Base-by-base conservation (phyloP, 2,888 invertebrate genomes). In the Drosophila cognata region DNA sequence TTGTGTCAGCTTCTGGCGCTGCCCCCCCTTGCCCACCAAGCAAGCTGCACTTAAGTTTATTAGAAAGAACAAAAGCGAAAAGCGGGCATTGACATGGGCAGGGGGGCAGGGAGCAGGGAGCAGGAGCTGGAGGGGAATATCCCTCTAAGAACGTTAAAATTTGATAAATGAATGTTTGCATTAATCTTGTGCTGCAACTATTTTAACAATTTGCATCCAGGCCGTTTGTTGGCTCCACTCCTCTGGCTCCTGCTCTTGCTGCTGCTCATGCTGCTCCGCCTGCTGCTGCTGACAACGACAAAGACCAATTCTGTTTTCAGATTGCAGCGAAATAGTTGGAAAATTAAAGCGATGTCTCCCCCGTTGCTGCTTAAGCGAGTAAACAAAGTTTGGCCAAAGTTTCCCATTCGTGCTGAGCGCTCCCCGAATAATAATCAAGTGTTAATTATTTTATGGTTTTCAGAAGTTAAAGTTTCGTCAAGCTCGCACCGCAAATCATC, bases 401-500 rank as follows among this genome's bases (percentile, higher is more conserved):
- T 79, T 67, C 43, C 28, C 51, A 53, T 56, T 60, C 53, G 59
- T 48, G 70, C 50, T 74, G 77, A 82, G 81, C 82, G 91, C 81
- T 92, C 93, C 92, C 93, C 70, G 83, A 84, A 88, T 90, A 92
- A 92, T 92, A 93, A 93, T 93, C 89, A 91, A 91, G 90, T 91
- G 93, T 90, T 93, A 93, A 93, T 93, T 93, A 91, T 93, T 93
- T 93, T 92, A 93, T 92, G 93, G 91, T 90, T 91, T 90, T 86
- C 86, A 88, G 88, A 91, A 92, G 88, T 79, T 90, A 61, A 85
- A 84, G 63, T 85, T 82, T 72, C 75, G 55, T 79, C 77, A 79
- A 79, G 69, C 81, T 75, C 80, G 57, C 81, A 81, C 86, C 84
- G 79, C 88, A 88, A 85, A 87, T 87, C 85, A 87, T 91, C 81